Evolutionary conservation across 2,113 vertebrate species (phyloP).

Genomic region (Furnarius figulus): DNA sequence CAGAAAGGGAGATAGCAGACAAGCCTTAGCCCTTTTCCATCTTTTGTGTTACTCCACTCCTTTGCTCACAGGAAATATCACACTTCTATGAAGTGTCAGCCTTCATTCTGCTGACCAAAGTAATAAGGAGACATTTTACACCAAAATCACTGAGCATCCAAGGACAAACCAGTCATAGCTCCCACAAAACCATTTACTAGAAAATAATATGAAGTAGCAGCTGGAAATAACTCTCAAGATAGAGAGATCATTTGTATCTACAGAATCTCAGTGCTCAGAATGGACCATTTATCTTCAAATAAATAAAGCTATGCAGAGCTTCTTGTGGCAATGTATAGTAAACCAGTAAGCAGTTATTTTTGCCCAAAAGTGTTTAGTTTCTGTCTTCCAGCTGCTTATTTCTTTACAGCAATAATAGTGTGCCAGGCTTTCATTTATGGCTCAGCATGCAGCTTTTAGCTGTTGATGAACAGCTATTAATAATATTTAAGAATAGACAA

Average conservation of each 20-base stretch:
- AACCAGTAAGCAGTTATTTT: not conserved
- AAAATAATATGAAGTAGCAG: not conserved
- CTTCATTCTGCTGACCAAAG: not conserved
- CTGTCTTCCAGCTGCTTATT: constrained; percentile 19
- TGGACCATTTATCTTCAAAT: not conserved
- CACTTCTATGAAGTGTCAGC: not conserved
- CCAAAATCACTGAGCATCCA: not conserved
- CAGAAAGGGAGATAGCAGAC: not conserved
- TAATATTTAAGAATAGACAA: constrained; percentile 19
- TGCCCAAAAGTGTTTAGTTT: constrained; percentile 10
- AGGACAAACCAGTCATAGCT: not conserved
- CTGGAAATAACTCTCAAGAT: not conserved
- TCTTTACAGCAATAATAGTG: constrained; percentile 12
- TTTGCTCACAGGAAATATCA: not conserved
- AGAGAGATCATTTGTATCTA: not conserved
- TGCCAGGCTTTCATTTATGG: not conserved
- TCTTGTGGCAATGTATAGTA: not conserved
- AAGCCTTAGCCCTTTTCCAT: not conserved
- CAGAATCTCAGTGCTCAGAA: not conserved
- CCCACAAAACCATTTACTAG: not conserved
- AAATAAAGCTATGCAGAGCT: not conserved
- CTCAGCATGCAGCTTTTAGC: constrained; percentile 16
- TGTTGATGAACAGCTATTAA: constrained; percentile 36
- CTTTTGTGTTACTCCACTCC: not conserved
- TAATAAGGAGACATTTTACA: not conserved